Evolutionary conservation across 1,140 invertebrate species (phyloP).

Genomic region (Aphelinus atriplicis): DNA sequence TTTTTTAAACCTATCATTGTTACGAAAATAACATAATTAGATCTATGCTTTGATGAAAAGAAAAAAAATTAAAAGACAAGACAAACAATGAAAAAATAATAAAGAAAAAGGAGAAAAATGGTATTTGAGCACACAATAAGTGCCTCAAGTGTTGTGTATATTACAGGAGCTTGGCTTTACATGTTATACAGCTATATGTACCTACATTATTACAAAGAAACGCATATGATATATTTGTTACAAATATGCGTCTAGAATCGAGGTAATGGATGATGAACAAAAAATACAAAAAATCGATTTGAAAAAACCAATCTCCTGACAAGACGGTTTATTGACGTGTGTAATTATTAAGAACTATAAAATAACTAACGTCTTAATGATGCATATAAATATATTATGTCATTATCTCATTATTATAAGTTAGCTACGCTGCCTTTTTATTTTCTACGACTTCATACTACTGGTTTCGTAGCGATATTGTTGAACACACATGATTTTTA

Average conservation of each 20-base stretch:
- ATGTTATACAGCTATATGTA: conserved; percentile 66
- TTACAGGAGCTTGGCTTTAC: conserved; percentile 65
- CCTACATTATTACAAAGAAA: conserved; percentile 60
- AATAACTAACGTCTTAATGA: conserved; percentile 38
- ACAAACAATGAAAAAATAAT: conserved; percentile 44
- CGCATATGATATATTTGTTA: conserved; percentile 67
- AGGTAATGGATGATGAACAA: conserved; percentile 58
- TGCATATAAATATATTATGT: not conserved
- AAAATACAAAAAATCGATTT: conserved; percentile 47
- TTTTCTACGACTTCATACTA: conserved; percentile 47
- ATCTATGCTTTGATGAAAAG: conserved; percentile 61
- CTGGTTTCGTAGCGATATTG: conserved; percentile 35
- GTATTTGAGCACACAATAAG: conserved; percentile 67
- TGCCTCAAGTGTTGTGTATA: conserved; percentile 68
- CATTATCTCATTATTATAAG: conserved; percentile 52
- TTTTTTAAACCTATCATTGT: conserved; percentile 58
- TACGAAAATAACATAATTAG: conserved; percentile 59
- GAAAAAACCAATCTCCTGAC: conserved; percentile 60
- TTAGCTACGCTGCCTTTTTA: conserved; percentile 62
- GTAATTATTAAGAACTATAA: conserved; percentile 51
- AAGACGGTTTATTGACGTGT: conserved; percentile 58
- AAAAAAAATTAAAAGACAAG: conserved; percentile 16
- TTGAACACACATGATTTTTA: conserved; percentile 8
- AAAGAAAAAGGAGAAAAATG: conserved; percentile 56
- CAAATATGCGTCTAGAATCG: conserved; percentile 63